These are phyloP conservation scores for Drosophila hydei DNA, from an alignment of 1,140 invertebrate genomes.

Conservation along the genomic window DNA sequence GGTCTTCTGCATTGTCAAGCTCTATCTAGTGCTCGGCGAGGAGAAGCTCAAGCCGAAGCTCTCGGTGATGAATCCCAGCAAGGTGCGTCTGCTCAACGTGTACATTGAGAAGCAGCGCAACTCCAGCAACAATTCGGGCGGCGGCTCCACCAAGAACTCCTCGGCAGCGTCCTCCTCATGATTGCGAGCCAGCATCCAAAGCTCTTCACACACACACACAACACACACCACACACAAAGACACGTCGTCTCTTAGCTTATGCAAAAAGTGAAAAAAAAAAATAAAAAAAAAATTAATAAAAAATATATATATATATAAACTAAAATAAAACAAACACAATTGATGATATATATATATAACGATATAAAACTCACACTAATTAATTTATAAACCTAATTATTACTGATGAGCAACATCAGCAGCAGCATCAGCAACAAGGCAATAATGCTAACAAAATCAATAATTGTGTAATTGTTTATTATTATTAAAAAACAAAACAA, in stretches of 20 bases:
- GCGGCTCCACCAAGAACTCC: conserved; percentile 77
- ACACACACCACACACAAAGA: conserved; percentile 52
- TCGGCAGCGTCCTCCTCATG: conserved; percentile 81
- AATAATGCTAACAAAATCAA: conserved; percentile 32
- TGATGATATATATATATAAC: conserved; percentile 53
- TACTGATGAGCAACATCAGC: conserved; percentile 24
- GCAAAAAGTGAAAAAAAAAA: conserved; percentile 42
- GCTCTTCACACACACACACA: conserved; percentile 20
- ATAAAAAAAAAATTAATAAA: conserved; percentile 1
- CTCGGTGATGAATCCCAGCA: conserved; percentile 91
- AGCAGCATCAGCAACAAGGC: neutral
- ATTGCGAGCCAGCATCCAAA: conserved; percentile 59
- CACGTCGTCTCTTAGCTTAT: conserved; percentile 42
- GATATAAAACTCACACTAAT: conserved; percentile 39
- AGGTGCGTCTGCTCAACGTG: conserved; percentile 84
- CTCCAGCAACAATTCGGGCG: conserved; percentile 37
- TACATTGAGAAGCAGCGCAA: conserved; percentile 80
- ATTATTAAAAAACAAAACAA: conserved; percentile 43
- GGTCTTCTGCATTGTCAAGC: conserved; percentile 97
- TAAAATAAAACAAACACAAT: conserved; percentile 38
- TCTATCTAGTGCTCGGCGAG: conserved; percentile 94
- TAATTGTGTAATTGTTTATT: conserved; percentile 62
- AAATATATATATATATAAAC: neutral
- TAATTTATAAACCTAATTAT: conserved; percentile 66
- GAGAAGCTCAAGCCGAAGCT: conserved; percentile 92